Evolutionary conservation across 2,113 vertebrate genomes (phyloP), one percentile per base, ranked within the genome.

Genomic region (Micronycteris hirsuta): DNA sequence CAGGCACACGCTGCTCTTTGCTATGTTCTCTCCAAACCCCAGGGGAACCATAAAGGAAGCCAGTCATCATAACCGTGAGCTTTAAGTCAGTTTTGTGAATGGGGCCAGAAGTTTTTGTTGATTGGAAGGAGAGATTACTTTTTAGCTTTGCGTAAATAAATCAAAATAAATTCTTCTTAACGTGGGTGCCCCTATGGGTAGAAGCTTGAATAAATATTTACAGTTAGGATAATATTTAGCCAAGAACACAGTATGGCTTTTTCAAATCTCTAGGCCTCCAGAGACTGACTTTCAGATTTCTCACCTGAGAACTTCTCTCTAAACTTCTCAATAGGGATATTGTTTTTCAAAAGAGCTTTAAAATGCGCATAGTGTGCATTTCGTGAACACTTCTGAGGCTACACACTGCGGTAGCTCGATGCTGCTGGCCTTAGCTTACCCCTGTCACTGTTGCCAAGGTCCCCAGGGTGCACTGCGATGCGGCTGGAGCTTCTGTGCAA

Each of bases 131-230:
- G 54, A 94, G 90, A 97, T 97, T 94, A 84, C 56, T 96, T 89
- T 89, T 73, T 91, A 96, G 73, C 49, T 95, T 94, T 89, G 88
- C 81, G 68, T 86, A 96, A 97, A 96, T 94, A 95, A 96, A 95
- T 92, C 15, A 95, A 92, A 97, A 96, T 78, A 89, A 97, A 93
- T 93, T 97, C 49, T 70, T 93, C 43, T 94, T 88, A 45, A 91
- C 74, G 63, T 91, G 43, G 70, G n/a, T 80, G 7, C 20, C 41
- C n/a, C 20, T 6, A 17, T 43, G 70, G 84, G 56, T 54, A 52
- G 80, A 85, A 86, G 10, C 70, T 87, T 76, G 49, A 93, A 83
- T 88, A 73, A 24, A 20, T 87, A 89, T 91, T 96, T 96, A 92
- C 2, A 61, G 15, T 65, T 93, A 58, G 49, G 24, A 68, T 86